Evolutionary conservation across 1,140 invertebrate genomes (phyloP), one percentile per base, ranked within the genome.

Genomic region (Lepidotrigona ventralis): DNA sequence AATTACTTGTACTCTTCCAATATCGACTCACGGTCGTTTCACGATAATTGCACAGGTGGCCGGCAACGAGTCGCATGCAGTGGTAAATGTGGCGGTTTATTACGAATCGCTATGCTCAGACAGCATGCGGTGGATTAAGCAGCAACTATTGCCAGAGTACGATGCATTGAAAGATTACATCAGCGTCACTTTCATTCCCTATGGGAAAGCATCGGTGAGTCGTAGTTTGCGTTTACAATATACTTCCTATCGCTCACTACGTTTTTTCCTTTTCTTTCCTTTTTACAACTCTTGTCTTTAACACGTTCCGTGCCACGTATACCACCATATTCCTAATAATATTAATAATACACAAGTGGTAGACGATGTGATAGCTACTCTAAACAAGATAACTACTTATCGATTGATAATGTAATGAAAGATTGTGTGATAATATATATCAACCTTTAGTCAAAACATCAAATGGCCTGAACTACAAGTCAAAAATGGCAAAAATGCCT

Each of bases 61-160:
- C 29, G 71, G 70, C 29, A 68, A 54, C 53, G 69, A 63, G n/a
- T 17, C 66, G 5, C 73, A 68, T 0, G 64, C 53, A 4, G 12
- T 46, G 17, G 46, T 91, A 11, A 84, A 90, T 23, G 92, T 94
- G 29, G 89, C 91, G 19, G 58, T 98, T 71, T 97, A 97, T 86
- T 98, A 98, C 90, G 98, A 98, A 93, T 95, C 96, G 17, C 91
- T 98, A 0, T 98, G 98, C 90, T 96, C 96, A 0, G 97, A 97
- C 90, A 98, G 97, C 90, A 95, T 95, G 58, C 87, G 92, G 26
- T 98, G 97, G 89, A 95, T 97, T 76, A 93, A 79, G 0, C 86
- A 91, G 5, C 95, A 97, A 88, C 90, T 93, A 2, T 71, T 78
- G 11, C 90, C 91, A 2, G 72, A 81, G 17, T 93, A 93, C 63